Base-by-base conservation (phyloP, 2,113 vertebrate genomes). In the Hemibagrus wyckioides region DNA sequence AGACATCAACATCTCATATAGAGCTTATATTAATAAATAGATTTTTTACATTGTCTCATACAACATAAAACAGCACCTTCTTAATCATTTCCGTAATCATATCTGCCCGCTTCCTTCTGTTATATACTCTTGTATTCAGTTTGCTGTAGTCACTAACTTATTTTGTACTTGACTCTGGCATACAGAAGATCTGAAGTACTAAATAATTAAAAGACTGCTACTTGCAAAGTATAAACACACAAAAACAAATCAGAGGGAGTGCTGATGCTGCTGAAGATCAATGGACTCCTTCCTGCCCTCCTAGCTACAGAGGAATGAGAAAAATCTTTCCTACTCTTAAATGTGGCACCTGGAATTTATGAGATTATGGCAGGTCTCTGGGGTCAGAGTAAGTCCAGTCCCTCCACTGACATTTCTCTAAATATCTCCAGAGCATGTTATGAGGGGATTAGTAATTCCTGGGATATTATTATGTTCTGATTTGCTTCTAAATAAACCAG, bases 311-410 rank as follows among this genome's bases (percentile, higher is more conserved):
- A 67, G 82, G 57, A 80, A 73, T 50, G 36, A 77, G 57, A 33
- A 63, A 71, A 36, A 81, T 80, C 80, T 79, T 10, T 48, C 41
- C 13, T 48, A 54, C 52, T 86, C 59, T 73, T 71, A 85, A 65
- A 82, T 82, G 54, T 77, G n/a, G 67, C 69, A 69, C 63, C 30
- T 89, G 83, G 61, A 79, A 87, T 82, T 89, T 87, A 82, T 81
- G 76, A 44, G 79, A 77, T 63, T 87, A 65, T 82, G 65, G 33
- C 63, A 75, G 63, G 56, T 87, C 41, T 87, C 65, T 44, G 36
- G 33, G 67, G 56, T 75, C 77, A 87, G 76, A 59, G 7, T 25
- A 48, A 77, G 44, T 84, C 88, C 65, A 73, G n/a, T n/a, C 71
- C 80, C 28, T 82, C 54, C 57, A 75, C 50, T 84, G 85, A 81